Base-by-base conservation (phyloP, 2,888 invertebrate species). In the Drosophila mimetica region DNA sequence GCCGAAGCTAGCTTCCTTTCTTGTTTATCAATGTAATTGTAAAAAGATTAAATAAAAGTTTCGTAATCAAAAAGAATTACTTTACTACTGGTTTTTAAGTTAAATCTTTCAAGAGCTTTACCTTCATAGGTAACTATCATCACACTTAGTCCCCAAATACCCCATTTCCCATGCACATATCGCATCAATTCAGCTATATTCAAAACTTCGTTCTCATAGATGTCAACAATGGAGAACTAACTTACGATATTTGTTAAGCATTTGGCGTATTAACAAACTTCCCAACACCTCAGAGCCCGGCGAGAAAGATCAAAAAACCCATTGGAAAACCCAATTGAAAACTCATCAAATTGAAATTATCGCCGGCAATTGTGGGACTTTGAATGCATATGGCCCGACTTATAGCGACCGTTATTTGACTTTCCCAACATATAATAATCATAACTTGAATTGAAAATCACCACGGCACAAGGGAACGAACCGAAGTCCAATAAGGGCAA, bases 381-480 rank as follows among this genome's bases (percentile, higher is more conserved):
- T 44, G 63, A 61, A 61, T 50, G 63, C 47, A 30, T 47, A 16
- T 44, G 47, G 16, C 36, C 13, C 14, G 22, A 14, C 50, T 25
- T 37, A 42, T 32, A 11, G 22, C 34, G 25, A 64, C 88, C 76
- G 79, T 86, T 84, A 84, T 84, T 84, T 84, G 87, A 78, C 71
- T 88, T 84, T 84, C 84, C 88, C 84, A 84, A 84, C 86, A 57
- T 69, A 76, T 74, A 86, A 84, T 84, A 88, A 88, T 84, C 84
- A 86, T 88, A 86, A 80, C 75, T 84, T 61, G 73, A 80, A 86
- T 86, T 81, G 79, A 66, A 86, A 82, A 86, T 86, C 69, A 76
- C 88, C 55, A 79, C 65, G 39, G 55, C 57, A 63, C 28, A 28
- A 28, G 44, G 14, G 28, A 44, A 44, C 44, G 25, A 64, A 51